Percentiles rank a stretch among this genome's conserved stretches.
Conservation (phyloP, 2,797 vertebrate species). For the Myoxocephalus aenaeus region DNA sequence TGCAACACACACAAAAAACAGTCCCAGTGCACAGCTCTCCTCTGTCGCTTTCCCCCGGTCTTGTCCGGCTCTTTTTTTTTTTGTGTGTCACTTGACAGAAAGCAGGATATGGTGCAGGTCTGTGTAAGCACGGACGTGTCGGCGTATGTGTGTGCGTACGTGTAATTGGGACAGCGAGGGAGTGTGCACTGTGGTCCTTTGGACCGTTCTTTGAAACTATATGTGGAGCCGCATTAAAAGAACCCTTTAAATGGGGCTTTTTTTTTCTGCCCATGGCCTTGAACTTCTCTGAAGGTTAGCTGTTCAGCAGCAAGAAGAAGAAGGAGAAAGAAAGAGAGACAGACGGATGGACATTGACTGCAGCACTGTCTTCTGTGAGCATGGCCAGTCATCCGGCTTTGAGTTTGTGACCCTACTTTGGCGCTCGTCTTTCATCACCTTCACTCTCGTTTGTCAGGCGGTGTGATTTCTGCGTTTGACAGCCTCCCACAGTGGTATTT, state of each 20-base stretch:
- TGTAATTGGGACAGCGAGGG: constrained; percentile 39
- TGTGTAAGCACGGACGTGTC: constrained; percentile 34
- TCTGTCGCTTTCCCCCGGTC: constrained; percentile 30
- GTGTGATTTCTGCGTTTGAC: constrained; percentile 39
- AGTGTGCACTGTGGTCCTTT: constrained; percentile 39
- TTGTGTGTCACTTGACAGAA: constrained; percentile 42
- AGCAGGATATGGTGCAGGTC: constrained; percentile 38
- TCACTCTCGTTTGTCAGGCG: constrained; percentile 34
- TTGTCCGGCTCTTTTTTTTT: constrained; percentile 38
- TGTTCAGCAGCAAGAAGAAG: constrained; percentile 28
- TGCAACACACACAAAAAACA: constrained; percentile 20
- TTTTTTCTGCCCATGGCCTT: constrained; percentile 56
- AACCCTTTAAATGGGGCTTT: constrained; percentile 45
- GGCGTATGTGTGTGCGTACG: background rate
- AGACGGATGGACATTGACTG: constrained; percentile 13
- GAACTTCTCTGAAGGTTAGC: constrained; percentile 50
- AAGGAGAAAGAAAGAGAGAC: background rate
- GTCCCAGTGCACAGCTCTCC: constrained; percentile 2
- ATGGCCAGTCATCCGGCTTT: constrained; percentile 33
- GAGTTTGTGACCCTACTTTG: constrained; percentile 53
- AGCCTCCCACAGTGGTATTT: constrained; percentile 56
- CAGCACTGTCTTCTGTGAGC: constrained; percentile 24
- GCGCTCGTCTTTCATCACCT: constrained; percentile 55
- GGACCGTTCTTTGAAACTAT: constrained; percentile 45
- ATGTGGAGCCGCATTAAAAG: constrained; percentile 53